Conservation (phyloP, 2,113 vertebrate genomes). For the Nycticorax nycticorax region DNA sequence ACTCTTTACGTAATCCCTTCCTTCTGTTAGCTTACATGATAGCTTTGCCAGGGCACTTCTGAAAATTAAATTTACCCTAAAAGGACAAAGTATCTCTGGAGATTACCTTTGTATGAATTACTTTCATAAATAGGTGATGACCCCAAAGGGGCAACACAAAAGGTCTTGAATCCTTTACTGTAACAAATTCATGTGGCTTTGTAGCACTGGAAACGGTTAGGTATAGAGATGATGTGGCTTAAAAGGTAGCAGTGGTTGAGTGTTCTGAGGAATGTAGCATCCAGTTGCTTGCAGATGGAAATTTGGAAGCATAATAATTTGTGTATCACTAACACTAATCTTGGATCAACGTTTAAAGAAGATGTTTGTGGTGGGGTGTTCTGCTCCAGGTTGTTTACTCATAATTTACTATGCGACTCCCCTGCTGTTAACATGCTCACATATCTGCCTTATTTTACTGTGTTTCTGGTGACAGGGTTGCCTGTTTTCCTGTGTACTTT, state of each 20-base stretch:
- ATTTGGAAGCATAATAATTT: not conserved
- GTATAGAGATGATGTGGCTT: not conserved
- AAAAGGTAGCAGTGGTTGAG: not conserved
- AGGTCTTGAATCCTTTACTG: not conserved
- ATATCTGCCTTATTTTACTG: not conserved
- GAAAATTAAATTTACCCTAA: not conserved
- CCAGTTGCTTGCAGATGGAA: not conserved
- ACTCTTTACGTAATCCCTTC: not conserved
- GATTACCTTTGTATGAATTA: not conserved
- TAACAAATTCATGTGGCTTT: not conserved
- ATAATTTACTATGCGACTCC: accelerated
- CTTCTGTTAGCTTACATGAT: not conserved
- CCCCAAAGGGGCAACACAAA: not conserved
- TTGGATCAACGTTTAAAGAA: not conserved
- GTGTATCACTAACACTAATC: not conserved
- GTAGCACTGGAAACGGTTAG: not conserved
- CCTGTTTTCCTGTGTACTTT: not conserved
- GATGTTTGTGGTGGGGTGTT: not conserved
- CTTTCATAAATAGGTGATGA: not conserved
- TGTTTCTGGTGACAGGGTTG: not conserved
- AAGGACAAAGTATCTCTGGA: not conserved
- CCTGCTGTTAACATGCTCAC: not conserved
- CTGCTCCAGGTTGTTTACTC: not conserved
- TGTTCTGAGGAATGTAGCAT: not conserved
- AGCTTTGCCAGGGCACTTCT: not conserved